Base-by-base conservation (phyloP, 2,888 invertebrate species). In the Zygothrica quintamaculata region DNA sequence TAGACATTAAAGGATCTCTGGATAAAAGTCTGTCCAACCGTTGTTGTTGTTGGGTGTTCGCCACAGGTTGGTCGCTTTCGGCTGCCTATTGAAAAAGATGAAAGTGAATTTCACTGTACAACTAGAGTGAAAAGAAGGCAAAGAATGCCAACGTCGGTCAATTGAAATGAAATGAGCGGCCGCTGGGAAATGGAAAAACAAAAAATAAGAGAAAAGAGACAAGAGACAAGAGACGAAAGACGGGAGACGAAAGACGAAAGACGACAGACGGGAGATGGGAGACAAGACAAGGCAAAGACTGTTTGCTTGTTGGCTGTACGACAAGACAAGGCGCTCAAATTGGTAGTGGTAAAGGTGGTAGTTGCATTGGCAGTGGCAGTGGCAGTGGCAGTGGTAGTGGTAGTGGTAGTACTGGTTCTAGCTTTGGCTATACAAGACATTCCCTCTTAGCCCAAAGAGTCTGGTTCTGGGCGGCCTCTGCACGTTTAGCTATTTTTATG, bases 401-500 rank as follows among this genome's bases (percentile, higher is more conserved):
- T 16, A 13, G 13, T 1, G 47, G 11, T 18, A 26, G 18, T 18
- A 15, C 31, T 16, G 37, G 9, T 5, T 44, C 26, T 29, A 15
- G 8, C 2, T 43, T 25, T 36, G 31, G 18, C 0, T 64, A 22
- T 22, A 22, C 3, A 5, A 22, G 18, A 3, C n/a, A n/a, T n/a
- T n/a, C n/a, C 2, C 37, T 12, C 16, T 31, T n/a, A 13, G 2
- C 16, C 18, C 16, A 7, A n/a, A n/a, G 15, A 6, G 8, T 51
- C 43, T 65, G 48, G 62, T 76, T 84, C 84, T 80, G 79, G 79
- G 81, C 84, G 84, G 84, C 84, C 84, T 52, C 53, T 69, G 82
- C 81, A 79, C 85, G 79, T 71, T 80, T 78, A 84, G 76, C 73
- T 84, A 84, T 80, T 81, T 80, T 80, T 84, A 84, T 80, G 79